Percentiles rank a stretch among this genome's conserved stretches.
phyloP scores from a whole-genome alignment of 2,888 invertebrate genomes.

The Patella pellucida region DNA sequence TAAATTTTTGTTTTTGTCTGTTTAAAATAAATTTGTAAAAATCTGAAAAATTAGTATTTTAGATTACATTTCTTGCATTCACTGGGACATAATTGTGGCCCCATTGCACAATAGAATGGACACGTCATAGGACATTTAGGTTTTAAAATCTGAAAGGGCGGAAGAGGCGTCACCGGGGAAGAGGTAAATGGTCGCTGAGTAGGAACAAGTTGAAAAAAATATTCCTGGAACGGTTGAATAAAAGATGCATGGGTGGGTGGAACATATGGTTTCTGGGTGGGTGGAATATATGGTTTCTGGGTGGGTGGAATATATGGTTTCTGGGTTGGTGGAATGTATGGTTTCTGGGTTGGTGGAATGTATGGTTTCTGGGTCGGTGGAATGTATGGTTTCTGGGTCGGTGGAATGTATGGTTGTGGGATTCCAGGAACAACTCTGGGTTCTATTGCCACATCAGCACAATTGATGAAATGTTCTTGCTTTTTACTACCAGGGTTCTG shows the following conservation, averaged over 20 bases:
- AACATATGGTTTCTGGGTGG: neutral
- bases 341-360: slow-evolving; percentile 4
- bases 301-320: neutral
- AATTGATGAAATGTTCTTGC: slow-evolving; percentile 34
- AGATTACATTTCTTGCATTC: too few species aligned
- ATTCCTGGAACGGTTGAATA: neutral
- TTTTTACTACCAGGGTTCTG: slow-evolving; percentile 19
- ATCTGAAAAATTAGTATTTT: too few species aligned
- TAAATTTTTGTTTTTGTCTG: too few species aligned
- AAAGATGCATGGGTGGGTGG: neutral
- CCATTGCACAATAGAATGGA: too few species aligned
- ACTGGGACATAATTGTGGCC: too few species aligned
- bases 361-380: neutral
- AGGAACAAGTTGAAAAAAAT: neutral
- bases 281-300: neutral
- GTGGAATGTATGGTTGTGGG: neutral
- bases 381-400: neutral
- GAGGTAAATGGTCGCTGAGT: neutral
- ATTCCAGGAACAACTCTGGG: neutral
- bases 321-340: neutral
- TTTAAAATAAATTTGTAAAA: too few species aligned
- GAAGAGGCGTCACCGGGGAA: too few species aligned
- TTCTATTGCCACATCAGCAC: slow-evolving; percentile 31
- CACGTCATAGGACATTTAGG: too few species aligned
- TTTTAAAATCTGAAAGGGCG: too few species aligned